phyloP scores from a whole-genome alignment of 2,113 vertebrate species.

The Ailuropoda melanoleuca region DNA sequence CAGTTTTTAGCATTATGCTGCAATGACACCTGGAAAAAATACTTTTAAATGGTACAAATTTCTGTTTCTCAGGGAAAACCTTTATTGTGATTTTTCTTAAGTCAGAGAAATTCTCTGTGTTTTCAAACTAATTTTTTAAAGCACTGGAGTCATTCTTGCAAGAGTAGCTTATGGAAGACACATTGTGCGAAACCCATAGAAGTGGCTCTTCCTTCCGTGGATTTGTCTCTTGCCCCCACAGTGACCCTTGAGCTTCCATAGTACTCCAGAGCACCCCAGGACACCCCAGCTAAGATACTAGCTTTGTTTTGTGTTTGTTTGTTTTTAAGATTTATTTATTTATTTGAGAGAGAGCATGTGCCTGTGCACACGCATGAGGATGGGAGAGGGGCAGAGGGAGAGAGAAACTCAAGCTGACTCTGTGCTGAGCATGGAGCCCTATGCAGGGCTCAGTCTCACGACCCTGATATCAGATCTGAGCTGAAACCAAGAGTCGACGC shows the following conservation, averaged over 20 bases:
- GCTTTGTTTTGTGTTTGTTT: not conserved
- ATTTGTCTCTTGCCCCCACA: not conserved
- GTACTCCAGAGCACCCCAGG: too few species aligned
- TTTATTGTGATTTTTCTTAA: not conserved
- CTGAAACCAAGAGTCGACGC: not conserved
- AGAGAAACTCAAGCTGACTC: not conserved
- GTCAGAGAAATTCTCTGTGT: not conserved
- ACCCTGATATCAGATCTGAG: not conserved
- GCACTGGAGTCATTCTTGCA: not conserved
- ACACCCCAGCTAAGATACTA: not conserved
- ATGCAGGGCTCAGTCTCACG: not conserved
- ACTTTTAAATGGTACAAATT: not conserved
- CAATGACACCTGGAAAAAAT: not conserved
- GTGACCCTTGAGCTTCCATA: not conserved
- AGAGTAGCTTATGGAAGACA: not conserved
- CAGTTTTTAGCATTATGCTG: not conserved
- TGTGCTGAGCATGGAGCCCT: not conserved
- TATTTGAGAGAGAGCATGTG: not conserved
- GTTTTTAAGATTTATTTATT: not conserved
- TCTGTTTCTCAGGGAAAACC: not conserved
- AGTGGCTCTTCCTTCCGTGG: not conserved
- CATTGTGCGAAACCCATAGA: not conserved
- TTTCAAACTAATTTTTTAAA: not conserved
- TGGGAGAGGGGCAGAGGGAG: not conserved
- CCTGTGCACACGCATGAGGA: accelerated